Conservation (phyloP, 2,797 vertebrate species). For the Cossypha heuglini region DNA sequence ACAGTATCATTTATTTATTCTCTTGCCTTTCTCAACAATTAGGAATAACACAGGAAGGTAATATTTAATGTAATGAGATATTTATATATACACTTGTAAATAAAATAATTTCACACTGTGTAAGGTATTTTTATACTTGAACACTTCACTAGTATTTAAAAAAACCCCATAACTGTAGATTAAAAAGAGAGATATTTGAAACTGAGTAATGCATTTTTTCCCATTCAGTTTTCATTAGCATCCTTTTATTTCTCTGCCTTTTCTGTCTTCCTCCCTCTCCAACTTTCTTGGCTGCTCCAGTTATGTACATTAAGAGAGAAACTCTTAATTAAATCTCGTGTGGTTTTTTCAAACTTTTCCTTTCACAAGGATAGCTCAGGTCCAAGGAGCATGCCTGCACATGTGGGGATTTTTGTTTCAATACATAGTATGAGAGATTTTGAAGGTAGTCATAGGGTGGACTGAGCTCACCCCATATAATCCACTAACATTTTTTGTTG, state of each 20-base stretch:
- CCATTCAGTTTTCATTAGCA: not conserved
- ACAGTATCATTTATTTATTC: not conserved
- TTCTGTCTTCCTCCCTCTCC: not conserved
- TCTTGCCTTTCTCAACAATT: not conserved
- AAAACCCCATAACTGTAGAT: not conserved
- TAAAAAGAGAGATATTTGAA: not conserved
- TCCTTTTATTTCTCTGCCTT: not conserved
- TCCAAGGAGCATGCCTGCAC: slow-evolving; percentile 8
- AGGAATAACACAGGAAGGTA: not conserved
- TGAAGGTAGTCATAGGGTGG: slow-evolving; percentile 12
- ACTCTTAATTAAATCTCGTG: not conserved
- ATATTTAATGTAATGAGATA: not conserved
- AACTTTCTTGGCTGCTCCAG: not conserved
- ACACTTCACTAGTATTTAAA: not conserved
- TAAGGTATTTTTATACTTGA: not conserved
- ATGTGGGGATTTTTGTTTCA: not conserved
- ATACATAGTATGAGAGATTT: not conserved
- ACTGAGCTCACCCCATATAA: slow-evolving; percentile 1
- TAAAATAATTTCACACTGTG: not conserved
- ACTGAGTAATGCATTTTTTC: not conserved
- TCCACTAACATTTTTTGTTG: not conserved
- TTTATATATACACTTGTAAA: not conserved
- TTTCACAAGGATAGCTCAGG: not conserved
- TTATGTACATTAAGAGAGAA: not conserved
- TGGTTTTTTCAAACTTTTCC: not conserved